Conservation (phyloP, 2,113 vertebrate genomes). For the Polyodon spathula region DNA sequence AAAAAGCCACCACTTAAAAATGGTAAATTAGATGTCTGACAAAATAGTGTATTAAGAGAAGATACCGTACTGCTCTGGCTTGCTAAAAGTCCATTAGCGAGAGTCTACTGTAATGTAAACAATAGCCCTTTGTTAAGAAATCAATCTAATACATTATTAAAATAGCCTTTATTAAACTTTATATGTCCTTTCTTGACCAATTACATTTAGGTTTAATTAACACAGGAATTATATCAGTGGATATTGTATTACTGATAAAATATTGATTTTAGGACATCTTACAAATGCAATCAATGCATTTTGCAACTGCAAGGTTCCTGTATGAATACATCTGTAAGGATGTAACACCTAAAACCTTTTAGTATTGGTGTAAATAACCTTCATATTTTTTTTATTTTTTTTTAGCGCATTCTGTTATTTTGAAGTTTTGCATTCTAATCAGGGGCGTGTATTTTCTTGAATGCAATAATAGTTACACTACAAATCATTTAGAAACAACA, state of each 20-base stretch:
- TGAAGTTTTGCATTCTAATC: background rate
- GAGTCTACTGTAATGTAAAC: no score
- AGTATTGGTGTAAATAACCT: conserved; percentile 5
- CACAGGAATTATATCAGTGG: conserved; percentile 7
- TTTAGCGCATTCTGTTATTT: background rate
- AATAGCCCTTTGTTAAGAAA: no score
- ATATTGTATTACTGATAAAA: conserved; percentile 13
- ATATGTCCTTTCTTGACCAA: background rate
- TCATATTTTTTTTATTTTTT: conserved; percentile 3
- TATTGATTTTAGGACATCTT: conserved; percentile 11
- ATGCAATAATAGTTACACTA: no score
- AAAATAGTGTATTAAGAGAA: no score
- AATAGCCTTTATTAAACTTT: no score
- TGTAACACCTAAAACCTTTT: background rate
- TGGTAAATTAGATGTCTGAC: no score
- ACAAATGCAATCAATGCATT: conserved; percentile 3
- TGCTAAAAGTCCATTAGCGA: no score
- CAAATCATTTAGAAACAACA: no score
- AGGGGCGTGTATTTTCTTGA: no score
- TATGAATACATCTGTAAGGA: background rate
- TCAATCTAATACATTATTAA: no score
- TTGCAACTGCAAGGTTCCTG: background rate
- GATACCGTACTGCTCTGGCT: no score
- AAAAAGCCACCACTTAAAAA: no score
- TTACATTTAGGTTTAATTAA: conserved; percentile 10